Evolutionary conservation across 2,888 invertebrate genomes (phyloP).

Genomic region (Anthophora plumipes): DNA sequence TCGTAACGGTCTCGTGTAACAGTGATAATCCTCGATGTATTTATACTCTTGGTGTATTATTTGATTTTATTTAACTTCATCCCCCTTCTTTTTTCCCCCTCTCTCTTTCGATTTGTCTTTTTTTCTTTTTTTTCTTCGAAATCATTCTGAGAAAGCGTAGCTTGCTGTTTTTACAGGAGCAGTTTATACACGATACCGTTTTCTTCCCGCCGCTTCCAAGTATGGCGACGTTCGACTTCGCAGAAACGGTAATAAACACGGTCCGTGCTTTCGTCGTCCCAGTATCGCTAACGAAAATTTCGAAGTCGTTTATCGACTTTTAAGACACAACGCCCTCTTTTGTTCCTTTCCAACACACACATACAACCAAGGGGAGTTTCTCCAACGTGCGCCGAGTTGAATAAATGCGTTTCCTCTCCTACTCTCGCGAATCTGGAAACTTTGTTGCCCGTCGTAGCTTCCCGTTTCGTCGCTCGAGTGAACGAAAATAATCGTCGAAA

Average conservation of each 20-base stretch:
- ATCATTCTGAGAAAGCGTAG: constrained; percentile 32
- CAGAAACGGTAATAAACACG: constrained; percentile 35
- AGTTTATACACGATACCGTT: constrained; percentile 36
- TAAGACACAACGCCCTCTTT: constrained; percentile 3
- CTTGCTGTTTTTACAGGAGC: constrained; percentile 14
- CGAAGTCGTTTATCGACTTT: constrained; percentile 22
- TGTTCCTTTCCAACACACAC: constrained; percentile 13
- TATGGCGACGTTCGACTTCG: constrained; percentile 31
- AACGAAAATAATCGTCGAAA: constrained; percentile 4
- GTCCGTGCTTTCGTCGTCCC: not conserved
- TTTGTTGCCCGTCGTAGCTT: not conserved
- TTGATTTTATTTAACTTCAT: too few relatives aligned
- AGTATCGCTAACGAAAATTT: constrained; percentile 27
- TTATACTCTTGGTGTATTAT: too few relatives aligned
- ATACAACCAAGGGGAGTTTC: too few relatives aligned
- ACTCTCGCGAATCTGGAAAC: not conserved
- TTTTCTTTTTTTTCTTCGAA: not conserved
- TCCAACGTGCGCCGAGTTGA: not conserved
- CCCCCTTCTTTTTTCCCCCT: too few relatives aligned
- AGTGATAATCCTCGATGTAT: too few relatives aligned
- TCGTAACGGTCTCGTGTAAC: not conserved
- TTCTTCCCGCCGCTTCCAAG: constrained; percentile 31
- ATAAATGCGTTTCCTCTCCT: too few relatives aligned
- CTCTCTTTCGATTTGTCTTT: not conserved
- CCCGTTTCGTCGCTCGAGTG: not conserved